phyloP scores from a whole-genome alignment of 2,113 vertebrate genomes.

The Gnathonemus longibarbis region DNA sequence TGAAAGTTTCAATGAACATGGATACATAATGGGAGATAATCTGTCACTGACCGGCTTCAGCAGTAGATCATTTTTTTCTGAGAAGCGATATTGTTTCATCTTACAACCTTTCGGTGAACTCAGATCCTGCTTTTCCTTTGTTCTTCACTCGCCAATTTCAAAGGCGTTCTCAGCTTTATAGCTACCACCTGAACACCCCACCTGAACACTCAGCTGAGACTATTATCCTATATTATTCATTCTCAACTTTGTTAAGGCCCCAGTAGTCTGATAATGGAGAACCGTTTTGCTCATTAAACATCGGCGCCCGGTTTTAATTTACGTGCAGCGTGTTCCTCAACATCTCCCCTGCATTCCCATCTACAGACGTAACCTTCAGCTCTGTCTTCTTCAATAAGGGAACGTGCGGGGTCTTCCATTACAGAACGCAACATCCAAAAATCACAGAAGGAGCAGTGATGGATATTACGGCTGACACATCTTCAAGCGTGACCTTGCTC shows the following conservation, averaged over 20 bases:
- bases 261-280: neutral
- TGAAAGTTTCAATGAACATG: neutral
- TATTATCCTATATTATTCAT: conserved; percentile 14
- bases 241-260: conserved; percentile 9
- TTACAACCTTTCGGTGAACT: neutral
- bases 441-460: neutral
- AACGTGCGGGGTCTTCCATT: neutral
- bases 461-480: neutral
- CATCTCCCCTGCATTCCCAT: neutral
- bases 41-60: neutral
- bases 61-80: neutral
- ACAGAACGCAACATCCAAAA: neutral
- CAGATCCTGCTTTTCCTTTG: neutral
- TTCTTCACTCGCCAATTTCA: neutral
- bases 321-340: neutral
- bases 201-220: conserved; percentile 1
- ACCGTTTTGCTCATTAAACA: neutral
- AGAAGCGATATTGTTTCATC: conserved; percentile 8
- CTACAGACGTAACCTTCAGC: neutral
- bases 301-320: neutral
- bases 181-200: conserved; percentile 7
- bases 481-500: neutral
- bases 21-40: neutral
- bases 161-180: conserved; percentile 16
- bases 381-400: neutral